Base-by-base conservation (phyloP, 1,140 invertebrate species). In the Oedothorax gibbosus region DNA sequence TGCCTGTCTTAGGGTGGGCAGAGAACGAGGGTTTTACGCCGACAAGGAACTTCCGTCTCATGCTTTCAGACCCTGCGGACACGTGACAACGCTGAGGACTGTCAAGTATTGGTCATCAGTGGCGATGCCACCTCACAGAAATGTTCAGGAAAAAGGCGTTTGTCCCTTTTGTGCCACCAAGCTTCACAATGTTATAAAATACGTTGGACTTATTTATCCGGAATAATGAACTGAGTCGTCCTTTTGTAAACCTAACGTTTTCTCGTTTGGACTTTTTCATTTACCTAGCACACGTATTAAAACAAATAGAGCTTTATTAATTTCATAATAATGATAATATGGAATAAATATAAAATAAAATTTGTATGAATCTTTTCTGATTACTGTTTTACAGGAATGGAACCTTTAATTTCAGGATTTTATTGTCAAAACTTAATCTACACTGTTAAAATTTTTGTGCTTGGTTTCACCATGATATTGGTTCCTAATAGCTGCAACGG, bases 11-110 rank as follows among this genome's bases (percentile, higher is more conserved):
- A 96, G 94, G 88, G 98, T 99, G 95, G 98, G 98, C 86, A 94
- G 98, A 88, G 98, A 99, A 90, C 94, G 97, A 77, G 95, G 96
- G 80, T 98, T 99, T 91, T 99, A 99, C 90, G 95, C 98, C 35
- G 98, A 98, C 91, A 93, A 93, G 85, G 95, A 93, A 54, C 94
- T 94, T 83, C 96, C 97, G 73, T 96, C 96, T 15, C 98, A 93
- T 88, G 96, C 96, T 81, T 99, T 99, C 91, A 98, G 96, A 92
- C 98, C 98, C 20, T 99, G 98, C 92, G 98, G 98, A 69, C 98
- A 99, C 89, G 98, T 99, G 95, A 97, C 98, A 82, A 98, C 97
- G 60, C 96, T 98, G 91, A 95, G 95, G 92, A 99, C 98, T 88
- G 97, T 98, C 89, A 98, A 97, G 97, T 99, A 69, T 11, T 79